Conservation (phyloP, 2,888 invertebrate species). For the Bimastos eiseni region DNA sequence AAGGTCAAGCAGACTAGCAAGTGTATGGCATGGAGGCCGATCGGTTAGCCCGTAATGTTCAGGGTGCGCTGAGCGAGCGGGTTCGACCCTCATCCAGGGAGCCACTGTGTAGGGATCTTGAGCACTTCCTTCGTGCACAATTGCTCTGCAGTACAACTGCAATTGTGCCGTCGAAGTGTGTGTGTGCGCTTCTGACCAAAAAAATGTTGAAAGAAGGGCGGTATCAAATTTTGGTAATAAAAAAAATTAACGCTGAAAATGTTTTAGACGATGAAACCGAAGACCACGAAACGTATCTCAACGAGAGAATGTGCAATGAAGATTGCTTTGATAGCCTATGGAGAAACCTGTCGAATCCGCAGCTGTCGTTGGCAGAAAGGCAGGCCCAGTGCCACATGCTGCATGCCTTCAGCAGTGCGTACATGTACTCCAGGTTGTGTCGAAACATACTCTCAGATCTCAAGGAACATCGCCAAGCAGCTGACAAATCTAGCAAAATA, state of each 20-base stretch:
- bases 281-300: not conserved
- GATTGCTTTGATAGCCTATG: not conserved
- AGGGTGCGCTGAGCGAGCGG: no score
- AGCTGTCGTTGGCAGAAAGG: not conserved
- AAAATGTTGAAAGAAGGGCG: not conserved
- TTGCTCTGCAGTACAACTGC: no score
- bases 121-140: no score
- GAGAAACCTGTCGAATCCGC: slow-evolving; percentile 8
- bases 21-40: no score
- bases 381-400: not conserved
- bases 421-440: slow-evolving; percentile 14
- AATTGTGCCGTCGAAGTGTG: no score
- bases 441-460: slow-evolving; percentile 19
- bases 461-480: not conserved
- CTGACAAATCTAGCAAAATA: not conserved
- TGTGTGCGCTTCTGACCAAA: no score
- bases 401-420: slow-evolving; percentile 8
- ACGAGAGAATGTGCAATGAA: not conserved
- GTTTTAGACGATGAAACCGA: not conserved
- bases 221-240: not conserved
- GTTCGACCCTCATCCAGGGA: no score
- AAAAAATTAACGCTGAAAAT: no score
- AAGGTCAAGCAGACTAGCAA: no score
- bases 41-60: no score
- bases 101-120: no score